Evolutionary conservation across 1,140 invertebrate genomes (phyloP).

Genomic region (Pollicipes pollicipes): DNA sequence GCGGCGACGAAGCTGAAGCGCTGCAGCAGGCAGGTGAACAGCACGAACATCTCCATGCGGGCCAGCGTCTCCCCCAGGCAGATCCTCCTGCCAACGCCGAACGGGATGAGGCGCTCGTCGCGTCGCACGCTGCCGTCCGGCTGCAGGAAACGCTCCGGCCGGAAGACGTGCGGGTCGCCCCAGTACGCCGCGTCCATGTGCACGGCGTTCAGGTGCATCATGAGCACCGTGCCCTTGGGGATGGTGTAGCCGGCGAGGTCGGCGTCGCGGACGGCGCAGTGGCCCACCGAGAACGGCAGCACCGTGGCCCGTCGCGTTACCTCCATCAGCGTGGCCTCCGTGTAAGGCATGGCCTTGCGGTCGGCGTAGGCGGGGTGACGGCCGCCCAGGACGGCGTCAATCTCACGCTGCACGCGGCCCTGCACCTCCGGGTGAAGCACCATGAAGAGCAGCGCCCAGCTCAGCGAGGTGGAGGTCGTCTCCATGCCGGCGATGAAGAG

Average conservation of each 20-base stretch:
- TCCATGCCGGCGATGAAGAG: constrained; percentile 23
- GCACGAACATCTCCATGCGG: constrained; percentile 47
- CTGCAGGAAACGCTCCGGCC: constrained; percentile 27
- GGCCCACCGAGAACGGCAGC: constrained; percentile 53
- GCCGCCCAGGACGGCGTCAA: constrained; percentile 34
- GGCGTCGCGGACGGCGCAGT: constrained; percentile 28
- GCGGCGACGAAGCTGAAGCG: constrained; percentile 24
- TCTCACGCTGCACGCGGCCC: constrained; percentile 41
- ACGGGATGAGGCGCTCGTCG: constrained; percentile 20
- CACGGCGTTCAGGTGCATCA: constrained; percentile 45
- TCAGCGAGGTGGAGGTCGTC: constrained; percentile 50
- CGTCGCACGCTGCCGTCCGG: constrained; percentile 19
- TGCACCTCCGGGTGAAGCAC: constrained; percentile 45
- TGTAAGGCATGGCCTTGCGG: constrained; percentile 30
- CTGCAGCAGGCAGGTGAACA: constrained; percentile 49
- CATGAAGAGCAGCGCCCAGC: constrained; percentile 48
- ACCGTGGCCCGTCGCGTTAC: neutral
- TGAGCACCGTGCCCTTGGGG: constrained; percentile 37
- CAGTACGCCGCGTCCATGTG: constrained; percentile 41
- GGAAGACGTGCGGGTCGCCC: constrained; percentile 25
- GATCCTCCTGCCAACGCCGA: constrained; percentile 45
- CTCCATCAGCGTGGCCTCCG: constrained; percentile 19
- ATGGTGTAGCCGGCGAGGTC: constrained; percentile 15
- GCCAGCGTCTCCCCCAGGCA: constrained; percentile 60
- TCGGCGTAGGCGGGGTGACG: constrained; percentile 5